Conservation (phyloP, 1,140 invertebrate genomes). For the Spodoptera litura region DNA sequence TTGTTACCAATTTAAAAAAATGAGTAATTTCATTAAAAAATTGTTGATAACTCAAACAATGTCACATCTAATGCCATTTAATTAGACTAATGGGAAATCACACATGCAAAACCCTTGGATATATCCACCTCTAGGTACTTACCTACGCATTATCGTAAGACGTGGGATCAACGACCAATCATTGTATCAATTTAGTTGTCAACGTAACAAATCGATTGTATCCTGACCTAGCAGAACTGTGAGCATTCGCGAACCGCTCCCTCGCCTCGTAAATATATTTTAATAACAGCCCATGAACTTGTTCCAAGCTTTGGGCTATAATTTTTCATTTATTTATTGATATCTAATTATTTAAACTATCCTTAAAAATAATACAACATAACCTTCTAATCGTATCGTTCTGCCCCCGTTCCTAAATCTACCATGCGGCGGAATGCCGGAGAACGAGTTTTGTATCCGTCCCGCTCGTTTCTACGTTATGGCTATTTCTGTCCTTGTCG, state of each 20-base stretch:
- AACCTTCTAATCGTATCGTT: slow-evolving; percentile 83
- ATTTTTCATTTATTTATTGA: slow-evolving; percentile 55
- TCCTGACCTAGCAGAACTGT: slow-evolving; percentile 37
- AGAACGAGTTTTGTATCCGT: slow-evolving; percentile 82
- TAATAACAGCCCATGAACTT: slow-evolving; percentile 44
- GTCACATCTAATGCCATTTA: no score
- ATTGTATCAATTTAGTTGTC: slow-evolving; percentile 48
- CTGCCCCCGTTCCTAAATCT: slow-evolving; percentile 85
- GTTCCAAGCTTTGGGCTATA: slow-evolving; percentile 39
- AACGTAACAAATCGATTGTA: slow-evolving; percentile 43
- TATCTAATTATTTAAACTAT: slow-evolving; percentile 57
- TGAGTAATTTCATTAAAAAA: no score
- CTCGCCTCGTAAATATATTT: slow-evolving; percentile 42
- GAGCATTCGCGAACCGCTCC: slow-evolving; percentile 35
- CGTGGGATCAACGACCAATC: slow-evolving; percentile 22
- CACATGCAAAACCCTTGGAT: not conserved
- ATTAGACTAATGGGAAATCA: not conserved
- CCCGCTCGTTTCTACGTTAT: slow-evolving; percentile 75
- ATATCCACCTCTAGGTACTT: not conserved
- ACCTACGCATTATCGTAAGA: slow-evolving; percentile 4
- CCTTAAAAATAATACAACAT: slow-evolving; percentile 83
- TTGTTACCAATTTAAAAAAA: no score
- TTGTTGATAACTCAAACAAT: no score
- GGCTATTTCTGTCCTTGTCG: slow-evolving; percentile 76
- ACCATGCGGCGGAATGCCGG: slow-evolving; percentile 84